Evolutionary conservation across 2,797 vertebrate species (phyloP), one percentile per base, ranked within the genome.

Genomic region (Enteromius trimaculatus): DNA sequence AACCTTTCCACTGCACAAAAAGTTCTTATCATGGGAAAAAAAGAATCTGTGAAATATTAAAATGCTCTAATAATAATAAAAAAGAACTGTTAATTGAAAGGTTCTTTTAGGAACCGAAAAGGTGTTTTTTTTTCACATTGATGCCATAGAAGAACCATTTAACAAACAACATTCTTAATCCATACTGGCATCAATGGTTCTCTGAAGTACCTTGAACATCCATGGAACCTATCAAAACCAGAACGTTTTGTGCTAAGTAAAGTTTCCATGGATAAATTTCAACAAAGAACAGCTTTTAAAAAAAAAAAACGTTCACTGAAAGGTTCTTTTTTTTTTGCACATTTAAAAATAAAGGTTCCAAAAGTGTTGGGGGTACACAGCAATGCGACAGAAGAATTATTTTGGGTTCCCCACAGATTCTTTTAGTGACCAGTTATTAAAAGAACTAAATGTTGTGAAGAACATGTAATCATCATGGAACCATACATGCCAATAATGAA

Each of bases 261-360:
- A 17, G 6, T 6, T 31, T 31, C 26, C 13, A 34, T 65, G 16
- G 7, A 65, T 34, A 34, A 6, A 65, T 65, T 29, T 8, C 62
- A 65, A 34, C 16, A 17, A 65, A 37, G 80, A 53, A 80, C 80
- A 71, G 65, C 21, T 81, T 76, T 76, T 69, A 53, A 83, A 60
- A 23, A 69, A 53, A 83, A 60, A 23, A 69, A 79, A 44, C 23
- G 26, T 65, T 44, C 23, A 34, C 26, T 66, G 26, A 62, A 62
- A 62, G 26, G 26, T 31, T 58, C 9, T 58, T 58, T 47, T n/a
- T 58, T 47, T 47, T 47, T 58, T 58, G n/a, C 53, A 58, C 53
- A 4, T 23, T 58, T 60, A 58, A 58, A 58, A 58, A 58, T 60
- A 23, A 13, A 60, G 10, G 55, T 58, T 58, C 3, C 13, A 14